Evolutionary conservation across 2,113 vertebrate species (phyloP).

Genomic region (Sander vitreus): DNA sequence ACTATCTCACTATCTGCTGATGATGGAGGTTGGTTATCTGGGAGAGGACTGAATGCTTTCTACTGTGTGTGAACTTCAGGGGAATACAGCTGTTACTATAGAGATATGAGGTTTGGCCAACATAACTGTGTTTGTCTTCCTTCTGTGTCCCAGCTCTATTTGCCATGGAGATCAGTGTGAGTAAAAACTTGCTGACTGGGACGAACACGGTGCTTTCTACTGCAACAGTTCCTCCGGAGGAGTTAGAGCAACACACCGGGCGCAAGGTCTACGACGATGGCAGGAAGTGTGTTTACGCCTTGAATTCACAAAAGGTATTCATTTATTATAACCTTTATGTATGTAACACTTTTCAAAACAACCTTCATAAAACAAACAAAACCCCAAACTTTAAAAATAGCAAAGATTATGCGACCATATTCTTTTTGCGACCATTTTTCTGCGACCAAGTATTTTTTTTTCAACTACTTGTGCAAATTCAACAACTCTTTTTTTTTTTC

Average conservation of each 20-base stretch:
- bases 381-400: background rate
- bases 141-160: conserved; percentile 53
- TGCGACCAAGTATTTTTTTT: too few relatives aligned
- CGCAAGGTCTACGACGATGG: conserved; percentile 90
- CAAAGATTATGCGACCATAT: too few relatives aligned
- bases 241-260: conserved; percentile 80
- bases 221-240: conserved; percentile 85
- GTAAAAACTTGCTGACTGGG: conserved; percentile 87
- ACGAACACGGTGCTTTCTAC: conserved; percentile 89
- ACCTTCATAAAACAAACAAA: background rate
- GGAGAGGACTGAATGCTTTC: background rate
- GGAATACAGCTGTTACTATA: too few relatives aligned
- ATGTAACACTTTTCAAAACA: background rate
- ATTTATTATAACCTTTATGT: background rate
- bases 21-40: background rate
- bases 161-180: conserved; percentile 90
- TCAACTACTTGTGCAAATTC: too few relatives aligned
- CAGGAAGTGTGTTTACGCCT: conserved; percentile 87
- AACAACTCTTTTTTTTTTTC: too few relatives aligned
- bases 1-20: background rate
- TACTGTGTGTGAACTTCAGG: too few relatives aligned
- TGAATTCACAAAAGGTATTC: conserved; percentile 64
- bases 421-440: too few relatives aligned
- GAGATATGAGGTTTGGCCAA: background rate
- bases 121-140: background rate